A percentile compares a stretch with the other conserved stretches of the same genome.
These are phyloP conservation scores for Salticus scenicus DNA, from an alignment of 2,888 invertebrate species.

Conservation along the genomic window DNA sequence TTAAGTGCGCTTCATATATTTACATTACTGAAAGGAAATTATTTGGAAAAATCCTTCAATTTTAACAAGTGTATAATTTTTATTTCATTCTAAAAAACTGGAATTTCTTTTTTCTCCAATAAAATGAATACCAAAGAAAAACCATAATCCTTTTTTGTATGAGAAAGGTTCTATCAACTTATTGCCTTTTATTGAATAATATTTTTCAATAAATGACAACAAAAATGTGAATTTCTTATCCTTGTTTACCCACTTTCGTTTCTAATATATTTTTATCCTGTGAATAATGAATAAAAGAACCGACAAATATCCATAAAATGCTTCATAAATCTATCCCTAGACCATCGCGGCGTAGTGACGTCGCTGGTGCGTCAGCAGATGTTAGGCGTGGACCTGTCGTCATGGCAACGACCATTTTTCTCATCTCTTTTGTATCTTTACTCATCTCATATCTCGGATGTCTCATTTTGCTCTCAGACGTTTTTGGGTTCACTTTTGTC, in stretches of 20 bases:
- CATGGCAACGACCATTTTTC: constrained; percentile 43
- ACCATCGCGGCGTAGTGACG: constrained; percentile 43
- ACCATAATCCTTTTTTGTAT: background rate
- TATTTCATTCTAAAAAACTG: too few relatives aligned
- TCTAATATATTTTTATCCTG: too few relatives aligned
- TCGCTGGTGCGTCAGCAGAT: constrained; percentile 64
- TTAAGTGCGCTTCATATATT: too few relatives aligned
- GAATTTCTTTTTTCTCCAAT: too few relatives aligned
- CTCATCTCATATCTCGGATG: constrained; percentile 35
- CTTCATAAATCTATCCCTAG: constrained; percentile 5
- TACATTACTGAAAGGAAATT: too few relatives aligned
- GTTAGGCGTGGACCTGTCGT: constrained; percentile 51
- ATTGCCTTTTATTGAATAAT: background rate
- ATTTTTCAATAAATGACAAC: too few relatives aligned
- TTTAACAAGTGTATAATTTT: too few relatives aligned
- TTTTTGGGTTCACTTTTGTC: too few relatives aligned
- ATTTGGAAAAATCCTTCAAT: too few relatives aligned
- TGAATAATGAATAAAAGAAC: constrained; percentile 1
- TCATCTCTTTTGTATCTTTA: constrained; percentile 50
- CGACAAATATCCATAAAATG: constrained; percentile 1
- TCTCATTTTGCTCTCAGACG: background rate
- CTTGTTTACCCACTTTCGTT: background rate
- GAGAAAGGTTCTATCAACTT: background rate
- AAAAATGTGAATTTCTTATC: too few relatives aligned
- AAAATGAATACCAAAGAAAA: too few relatives aligned